phyloP scores from a whole-genome alignment of 2,888 invertebrate genomes.

The Helobdella robusta region DNA sequence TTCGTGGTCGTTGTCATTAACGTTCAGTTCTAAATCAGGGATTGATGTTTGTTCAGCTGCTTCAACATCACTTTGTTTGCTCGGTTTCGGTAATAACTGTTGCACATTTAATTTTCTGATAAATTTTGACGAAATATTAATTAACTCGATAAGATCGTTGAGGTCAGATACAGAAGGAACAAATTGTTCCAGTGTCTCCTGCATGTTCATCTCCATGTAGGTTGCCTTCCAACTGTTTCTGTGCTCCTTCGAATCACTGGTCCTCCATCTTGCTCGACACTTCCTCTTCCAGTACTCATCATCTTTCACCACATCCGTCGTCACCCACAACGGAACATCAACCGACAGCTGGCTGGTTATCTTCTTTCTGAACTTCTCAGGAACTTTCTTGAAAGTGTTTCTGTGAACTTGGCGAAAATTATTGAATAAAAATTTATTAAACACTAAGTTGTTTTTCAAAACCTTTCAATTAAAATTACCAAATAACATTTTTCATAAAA shows the following conservation, averaged over 20 bases:
- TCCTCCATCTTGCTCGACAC: slow-evolving; percentile 47
- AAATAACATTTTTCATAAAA: too few species aligned
- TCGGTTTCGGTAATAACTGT: slow-evolving; percentile 7
- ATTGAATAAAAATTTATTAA: too few species aligned
- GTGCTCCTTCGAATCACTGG: slow-evolving; percentile 47
- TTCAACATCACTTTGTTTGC: too few species aligned
- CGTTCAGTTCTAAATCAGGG: too few species aligned
- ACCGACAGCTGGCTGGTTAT: neutral
- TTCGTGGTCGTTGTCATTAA: too few species aligned
- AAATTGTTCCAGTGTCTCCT: slow-evolving; percentile 32
- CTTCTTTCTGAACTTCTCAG: neutral
- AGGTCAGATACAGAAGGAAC: slow-evolving; percentile 8
- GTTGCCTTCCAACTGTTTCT: slow-evolving; percentile 48
- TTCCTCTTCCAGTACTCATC: slow-evolving; percentile 49
- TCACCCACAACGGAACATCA: slow-evolving; percentile 45
- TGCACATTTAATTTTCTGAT: neutral
- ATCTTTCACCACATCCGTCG: slow-evolving; percentile 48
- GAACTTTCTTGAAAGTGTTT: neutral
- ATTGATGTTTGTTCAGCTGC: too few species aligned
- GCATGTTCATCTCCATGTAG: slow-evolving; percentile 49
- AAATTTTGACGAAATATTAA: neutral
- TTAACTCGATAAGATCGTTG: neutral
- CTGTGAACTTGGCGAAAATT: too few species aligned
- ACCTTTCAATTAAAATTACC: too few species aligned
- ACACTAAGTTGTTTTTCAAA: too few species aligned